Evolutionary conservation across 2,113 vertebrate species (phyloP), one percentile per base, ranked within the genome.

Genomic region (Neolamprologus caudopunctatus): DNA sequence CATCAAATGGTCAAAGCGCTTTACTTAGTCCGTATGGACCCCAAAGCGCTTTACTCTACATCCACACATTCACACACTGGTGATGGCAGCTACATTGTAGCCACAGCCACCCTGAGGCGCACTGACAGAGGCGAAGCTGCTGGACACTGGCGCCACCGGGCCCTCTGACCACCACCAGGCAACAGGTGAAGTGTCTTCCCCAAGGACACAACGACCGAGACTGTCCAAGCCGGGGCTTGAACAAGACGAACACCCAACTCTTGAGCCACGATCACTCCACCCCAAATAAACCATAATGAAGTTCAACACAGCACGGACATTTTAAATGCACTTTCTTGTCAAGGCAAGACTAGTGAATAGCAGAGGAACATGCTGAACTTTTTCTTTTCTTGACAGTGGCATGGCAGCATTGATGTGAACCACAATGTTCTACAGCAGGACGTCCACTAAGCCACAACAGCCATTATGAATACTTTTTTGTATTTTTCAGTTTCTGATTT

Each of bases 171-270:
- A 40, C 37, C 37, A 40, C 11, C 37, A 5, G 10, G 37, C 37
- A 37, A 35, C 4, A 1, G 26, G 26, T 28, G 26, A 28, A 37
- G 37, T 5, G 1, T 40, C 0, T 12, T 12, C 1, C 37, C 37
- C 37, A 40, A 12, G 37, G 37, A 40, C 37, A 40, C 5, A 40
- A 40, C 37, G 5, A 40, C 37, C 0, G 10, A 40, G 37, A 11
- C 37, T 1, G 37, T 40, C 5, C 2, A 1, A 40, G 37, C 37
- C 2, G 10, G 0, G 1, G 10, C 37, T 40, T 5, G 2, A 40
- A 40, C 40, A 42, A 42, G 40, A 5, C 3, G 0, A 42, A 42
- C 10, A 0, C 37, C 9, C 37, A 40, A 40, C 37, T 40, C 37
- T 40, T 42, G 40, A 42, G 40, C 40, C 12, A 42, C 40, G 0